These are phyloP conservation scores for Trichoplusia ni DNA, from an alignment of 1,140 invertebrate genomes.

Conservation along the genomic window DNA sequence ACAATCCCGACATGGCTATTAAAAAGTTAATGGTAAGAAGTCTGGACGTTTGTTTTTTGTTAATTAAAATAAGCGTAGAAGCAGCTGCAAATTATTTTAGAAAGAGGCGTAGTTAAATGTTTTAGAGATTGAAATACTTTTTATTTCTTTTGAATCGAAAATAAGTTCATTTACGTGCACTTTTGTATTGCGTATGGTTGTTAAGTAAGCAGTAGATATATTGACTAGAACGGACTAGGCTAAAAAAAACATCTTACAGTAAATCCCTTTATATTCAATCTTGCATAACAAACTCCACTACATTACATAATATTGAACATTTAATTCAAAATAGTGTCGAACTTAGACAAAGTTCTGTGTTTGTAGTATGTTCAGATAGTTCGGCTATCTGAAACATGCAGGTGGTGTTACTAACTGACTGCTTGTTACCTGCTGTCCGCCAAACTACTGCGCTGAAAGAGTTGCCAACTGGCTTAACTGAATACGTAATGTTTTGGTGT, in stretches of 20 bases:
- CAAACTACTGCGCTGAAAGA: conserved; percentile 33
- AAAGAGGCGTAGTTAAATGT: not conserved
- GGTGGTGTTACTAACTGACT: not conserved
- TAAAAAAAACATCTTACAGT: too few species aligned
- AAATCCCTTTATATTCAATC: too few species aligned
- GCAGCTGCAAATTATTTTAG: conserved; percentile 24
- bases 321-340: conserved; percentile 9
- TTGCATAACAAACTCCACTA: too few species aligned
- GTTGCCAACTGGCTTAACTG: too few species aligned
- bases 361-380: conserved; percentile 2
- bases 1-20: conserved; percentile 16
- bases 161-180: too few species aligned
- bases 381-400: conserved; percentile 12
- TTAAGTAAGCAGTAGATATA: too few species aligned
- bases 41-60: conserved; percentile 12
- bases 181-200: too few species aligned
- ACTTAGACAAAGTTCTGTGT: not conserved
- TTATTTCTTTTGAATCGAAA: too few species aligned
- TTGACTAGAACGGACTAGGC: too few species aligned
- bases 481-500: too few species aligned
- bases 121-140: not conserved
- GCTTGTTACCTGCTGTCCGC: conserved; percentile 17
- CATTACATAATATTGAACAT: not conserved
- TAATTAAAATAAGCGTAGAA: conserved; percentile 23
- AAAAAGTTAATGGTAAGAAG: conserved; percentile 22